Conservation (phyloP, 2,113 vertebrate species). For the Xenopus borealis region DNA sequence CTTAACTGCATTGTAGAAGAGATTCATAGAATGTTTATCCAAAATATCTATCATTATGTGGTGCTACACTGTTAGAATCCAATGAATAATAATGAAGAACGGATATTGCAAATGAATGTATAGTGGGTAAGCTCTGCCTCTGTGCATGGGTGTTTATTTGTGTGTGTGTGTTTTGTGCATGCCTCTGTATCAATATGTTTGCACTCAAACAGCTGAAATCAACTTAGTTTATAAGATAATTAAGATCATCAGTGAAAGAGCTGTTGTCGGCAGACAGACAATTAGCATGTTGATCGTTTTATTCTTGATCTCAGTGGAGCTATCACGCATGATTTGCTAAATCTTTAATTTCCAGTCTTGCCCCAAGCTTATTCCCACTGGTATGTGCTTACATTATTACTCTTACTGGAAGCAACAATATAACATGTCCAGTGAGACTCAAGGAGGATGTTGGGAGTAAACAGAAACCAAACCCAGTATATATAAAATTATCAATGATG, state of each 20-base stretch:
- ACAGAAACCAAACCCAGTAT: too few species aligned
- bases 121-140: too few species aligned
- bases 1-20: not conserved
- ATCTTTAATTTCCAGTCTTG: slow-evolving; percentile 23
- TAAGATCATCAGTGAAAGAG: slow-evolving; percentile 11
- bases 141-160: not conserved
- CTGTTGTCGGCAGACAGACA: slow-evolving; percentile 10
- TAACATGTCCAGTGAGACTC: not conserved
- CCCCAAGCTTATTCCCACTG: slow-evolving; percentile 12
- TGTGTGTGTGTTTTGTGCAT: not conserved
- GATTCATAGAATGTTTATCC: not conserved
- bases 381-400: slow-evolving; percentile 18
- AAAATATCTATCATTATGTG: not conserved
- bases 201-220: not conserved
- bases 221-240: slow-evolving; percentile 33
- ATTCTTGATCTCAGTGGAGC: slow-evolving; percentile 38
- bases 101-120: too few species aligned
- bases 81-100: not conserved
- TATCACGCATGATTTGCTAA: slow-evolving; percentile 33
- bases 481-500: too few species aligned
- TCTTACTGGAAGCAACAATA: not conserved
- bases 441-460: too few species aligned
- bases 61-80: not conserved
- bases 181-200: not conserved
- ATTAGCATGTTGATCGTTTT: slow-evolving; percentile 15